Conservation (phyloP, 23 tunicate species). For the Phallusia fumigata region DNA sequence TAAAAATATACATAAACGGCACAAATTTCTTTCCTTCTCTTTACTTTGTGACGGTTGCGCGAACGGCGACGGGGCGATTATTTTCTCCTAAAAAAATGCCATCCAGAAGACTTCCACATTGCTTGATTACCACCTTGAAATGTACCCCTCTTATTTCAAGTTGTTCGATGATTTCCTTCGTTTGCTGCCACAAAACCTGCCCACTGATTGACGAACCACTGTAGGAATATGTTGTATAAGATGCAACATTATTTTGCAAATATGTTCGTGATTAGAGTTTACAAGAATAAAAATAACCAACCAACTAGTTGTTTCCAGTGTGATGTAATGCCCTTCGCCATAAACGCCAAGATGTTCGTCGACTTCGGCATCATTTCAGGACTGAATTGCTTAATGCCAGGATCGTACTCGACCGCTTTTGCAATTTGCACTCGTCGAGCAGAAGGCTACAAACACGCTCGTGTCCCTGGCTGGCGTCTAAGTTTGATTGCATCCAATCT, state of each 20-base stretch:
- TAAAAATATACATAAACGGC: too few relatives aligned
- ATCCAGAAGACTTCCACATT: conserved; percentile 24
- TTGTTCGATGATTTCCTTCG: not conserved
- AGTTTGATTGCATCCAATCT: too few relatives aligned
- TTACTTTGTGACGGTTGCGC: too few relatives aligned
- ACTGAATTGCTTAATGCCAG: too few relatives aligned
- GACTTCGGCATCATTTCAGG: conserved; percentile 16
- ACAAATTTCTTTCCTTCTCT: too few relatives aligned
- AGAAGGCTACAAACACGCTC: too few relatives aligned
- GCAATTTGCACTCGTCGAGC: too few relatives aligned
- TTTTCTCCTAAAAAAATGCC: too few relatives aligned
- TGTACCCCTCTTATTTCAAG: not conserved
- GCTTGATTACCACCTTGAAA: not conserved
- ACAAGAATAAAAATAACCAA: not conserved
- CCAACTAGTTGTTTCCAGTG: conserved; percentile 19
- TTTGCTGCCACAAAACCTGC: not conserved
- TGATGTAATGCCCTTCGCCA: conserved; percentile 10
- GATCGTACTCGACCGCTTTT: too few relatives aligned
- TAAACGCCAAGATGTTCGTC: not conserved
- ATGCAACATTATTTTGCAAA: not conserved
- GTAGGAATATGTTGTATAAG: not conserved
- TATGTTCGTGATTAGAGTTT: not conserved
- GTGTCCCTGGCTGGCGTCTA: too few relatives aligned
- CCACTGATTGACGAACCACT: not conserved
- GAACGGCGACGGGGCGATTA: too few relatives aligned